A percentile compares a stretch with the other conserved stretches of the same genome.
These are phyloP conservation scores for Caenorhabditis briggsae DNA, from an alignment of 1,140 invertebrate species.

Conservation along the genomic window DNA sequence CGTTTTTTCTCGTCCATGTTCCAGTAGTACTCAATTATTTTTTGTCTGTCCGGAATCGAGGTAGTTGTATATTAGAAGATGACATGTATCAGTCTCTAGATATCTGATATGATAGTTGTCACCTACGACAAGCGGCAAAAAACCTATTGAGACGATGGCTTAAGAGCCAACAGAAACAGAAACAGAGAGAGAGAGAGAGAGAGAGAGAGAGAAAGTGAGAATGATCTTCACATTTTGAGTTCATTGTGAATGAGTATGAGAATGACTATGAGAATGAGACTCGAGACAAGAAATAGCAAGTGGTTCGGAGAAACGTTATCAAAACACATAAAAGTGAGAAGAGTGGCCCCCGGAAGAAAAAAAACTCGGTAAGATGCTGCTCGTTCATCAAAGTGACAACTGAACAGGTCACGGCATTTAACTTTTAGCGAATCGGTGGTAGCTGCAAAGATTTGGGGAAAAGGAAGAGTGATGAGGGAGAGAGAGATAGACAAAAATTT, in stretches of 20 bases:
- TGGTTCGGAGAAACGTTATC: constrained; percentile 40
- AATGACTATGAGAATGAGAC: constrained; percentile 51
- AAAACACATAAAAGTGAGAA: constrained; percentile 51
- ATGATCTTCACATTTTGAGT: constrained; percentile 47
- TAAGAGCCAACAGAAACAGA: too few species aligned
- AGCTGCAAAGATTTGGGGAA: not conserved
- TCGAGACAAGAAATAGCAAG: constrained; percentile 28
- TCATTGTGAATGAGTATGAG: constrained; percentile 50
- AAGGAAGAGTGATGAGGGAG: too few species aligned
- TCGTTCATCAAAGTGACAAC: constrained; percentile 55
- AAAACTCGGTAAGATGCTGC: constrained; percentile 19
- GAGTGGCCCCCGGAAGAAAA: not conserved
- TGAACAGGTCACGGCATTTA: constrained; percentile 55
- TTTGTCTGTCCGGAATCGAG: not conserved
- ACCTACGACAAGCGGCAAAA: not conserved
- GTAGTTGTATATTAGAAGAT: constrained; percentile 17
- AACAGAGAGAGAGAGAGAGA: not conserved
- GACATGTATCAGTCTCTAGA: constrained; percentile 10
- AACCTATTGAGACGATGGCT: not conserved
- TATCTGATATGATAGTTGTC: constrained; percentile 37
- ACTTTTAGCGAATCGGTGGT: not conserved
- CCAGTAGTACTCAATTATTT: constrained; percentile 46
- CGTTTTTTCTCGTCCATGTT: constrained; percentile 18
- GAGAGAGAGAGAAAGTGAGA: not conserved
- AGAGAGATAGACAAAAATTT: too few species aligned